Percentiles rank a stretch among this genome's conserved stretches.
Conservation (phyloP, 2,888 invertebrate species). For the Agelastica alni region DNA sequence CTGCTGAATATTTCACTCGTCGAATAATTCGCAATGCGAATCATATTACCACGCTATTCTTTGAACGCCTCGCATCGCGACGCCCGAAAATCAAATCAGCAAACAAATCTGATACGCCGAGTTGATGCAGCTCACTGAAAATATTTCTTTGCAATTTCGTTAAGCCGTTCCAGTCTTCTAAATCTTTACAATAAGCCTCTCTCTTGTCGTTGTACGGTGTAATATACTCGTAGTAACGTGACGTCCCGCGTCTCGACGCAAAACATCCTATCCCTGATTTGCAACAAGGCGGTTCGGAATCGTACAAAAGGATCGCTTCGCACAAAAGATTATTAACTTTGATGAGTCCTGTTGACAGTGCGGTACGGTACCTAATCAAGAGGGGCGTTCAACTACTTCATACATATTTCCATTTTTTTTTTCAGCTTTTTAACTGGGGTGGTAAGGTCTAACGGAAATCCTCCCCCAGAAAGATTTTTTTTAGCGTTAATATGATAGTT, state of each 20-base stretch:
- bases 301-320: constrained; percentile 52
- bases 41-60: background rate
- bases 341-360: constrained; percentile 46
- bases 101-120: constrained; percentile 31
- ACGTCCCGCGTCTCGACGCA: constrained; percentile 30
- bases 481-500: too few relatives aligned
- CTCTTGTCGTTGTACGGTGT: constrained; percentile 17
- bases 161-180: constrained; percentile 44
- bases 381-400: too few relatives aligned
- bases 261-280: constrained; percentile 21
- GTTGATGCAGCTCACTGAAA: constrained; percentile 33
- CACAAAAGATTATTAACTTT: constrained; percentile 59
- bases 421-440: too few relatives aligned
- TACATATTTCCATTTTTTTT: too few relatives aligned
- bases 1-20: too few relatives aligned
- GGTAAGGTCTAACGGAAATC: too few relatives aligned
- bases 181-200: constrained; percentile 37
- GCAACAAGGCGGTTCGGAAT: constrained; percentile 31
- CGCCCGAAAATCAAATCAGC: constrained; percentile 33
- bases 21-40: background rate
- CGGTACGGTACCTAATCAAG: too few relatives aligned
- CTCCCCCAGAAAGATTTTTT: too few relatives aligned
- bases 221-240: constrained; percentile 20
- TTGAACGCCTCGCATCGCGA: constrained; percentile 12
- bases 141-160: constrained; percentile 44